phyloP scores from a whole-genome alignment of 1,140 invertebrate species.

The Andricus grossulariae region DNA sequence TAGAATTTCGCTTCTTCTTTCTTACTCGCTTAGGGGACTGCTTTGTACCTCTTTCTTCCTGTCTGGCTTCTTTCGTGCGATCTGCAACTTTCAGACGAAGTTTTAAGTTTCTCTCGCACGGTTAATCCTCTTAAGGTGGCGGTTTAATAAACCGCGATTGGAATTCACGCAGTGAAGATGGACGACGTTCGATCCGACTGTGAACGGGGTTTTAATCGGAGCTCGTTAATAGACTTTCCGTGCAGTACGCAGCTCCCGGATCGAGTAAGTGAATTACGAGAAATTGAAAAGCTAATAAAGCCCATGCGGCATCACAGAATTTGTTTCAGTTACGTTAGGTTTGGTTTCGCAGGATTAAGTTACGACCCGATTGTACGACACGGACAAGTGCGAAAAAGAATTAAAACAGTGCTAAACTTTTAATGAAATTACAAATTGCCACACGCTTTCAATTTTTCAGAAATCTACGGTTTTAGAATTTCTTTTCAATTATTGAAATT shows the following conservation, averaged over 20 bases:
- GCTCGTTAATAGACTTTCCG: slow-evolving; percentile 44
- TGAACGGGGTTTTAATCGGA: slow-evolving; percentile 35
- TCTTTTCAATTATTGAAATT: too few species aligned
- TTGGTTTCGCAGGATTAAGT: slow-evolving; percentile 17
- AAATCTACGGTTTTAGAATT: background rate
- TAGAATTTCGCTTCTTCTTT: background rate
- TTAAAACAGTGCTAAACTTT: background rate
- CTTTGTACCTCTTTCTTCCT: background rate
- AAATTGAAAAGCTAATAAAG: slow-evolving; percentile 32
- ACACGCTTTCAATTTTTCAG: background rate
- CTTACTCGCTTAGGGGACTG: background rate
- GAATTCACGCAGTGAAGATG: slow-evolving; percentile 24
- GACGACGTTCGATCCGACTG: slow-evolving; percentile 12
- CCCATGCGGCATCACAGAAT: slow-evolving; percentile 19
- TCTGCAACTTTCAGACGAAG: background rate
- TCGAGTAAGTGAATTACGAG: slow-evolving; percentile 28
- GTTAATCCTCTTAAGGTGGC: slow-evolving; percentile 44
- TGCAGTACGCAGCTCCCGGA: slow-evolving; percentile 9
- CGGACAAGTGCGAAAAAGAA: background rate
- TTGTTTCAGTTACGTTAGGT: slow-evolving; percentile 26
- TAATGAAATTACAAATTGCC: background rate
- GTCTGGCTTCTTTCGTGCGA: background rate
- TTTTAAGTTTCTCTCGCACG: slow-evolving; percentile 41
- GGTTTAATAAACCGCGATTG: slow-evolving; percentile 32
- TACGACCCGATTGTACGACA: slow-evolving; percentile 9